These are phyloP conservation scores for Kradibia gibbosae DNA, from an alignment of 1,140 invertebrate genomes.

Conservation along the genomic window DNA sequence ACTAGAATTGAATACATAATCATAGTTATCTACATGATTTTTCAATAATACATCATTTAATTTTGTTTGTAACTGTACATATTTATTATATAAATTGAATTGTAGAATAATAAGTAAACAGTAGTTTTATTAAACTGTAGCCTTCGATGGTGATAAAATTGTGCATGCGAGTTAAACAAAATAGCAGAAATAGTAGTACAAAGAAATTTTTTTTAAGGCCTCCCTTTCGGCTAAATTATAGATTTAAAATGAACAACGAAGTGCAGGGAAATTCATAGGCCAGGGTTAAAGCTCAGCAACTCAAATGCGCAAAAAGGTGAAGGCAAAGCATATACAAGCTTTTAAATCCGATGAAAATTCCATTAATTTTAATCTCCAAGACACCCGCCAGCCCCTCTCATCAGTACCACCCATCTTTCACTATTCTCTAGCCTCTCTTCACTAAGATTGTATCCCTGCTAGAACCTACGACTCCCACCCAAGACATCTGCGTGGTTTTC, in stretches of 20 bases:
- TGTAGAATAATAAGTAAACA: too few relatives aligned
- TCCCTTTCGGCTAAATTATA: neutral
- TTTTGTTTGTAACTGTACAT: too few relatives aligned
- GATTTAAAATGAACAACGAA: slow-evolving; percentile 2
- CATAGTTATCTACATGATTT: too few relatives aligned
- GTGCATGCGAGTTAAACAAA: neutral
- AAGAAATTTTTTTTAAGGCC: neutral
- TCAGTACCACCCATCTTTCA: slow-evolving; percentile 1
- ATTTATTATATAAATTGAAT: too few relatives aligned
- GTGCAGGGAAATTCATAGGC: neutral
- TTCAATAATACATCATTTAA: too few relatives aligned
- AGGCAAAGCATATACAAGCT: slow-evolving; percentile 40
- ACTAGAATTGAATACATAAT: too few relatives aligned
- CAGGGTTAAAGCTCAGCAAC: neutral
- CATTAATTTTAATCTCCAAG: slow-evolving; percentile 54
- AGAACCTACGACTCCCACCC: neutral
- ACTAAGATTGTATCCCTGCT: neutral
- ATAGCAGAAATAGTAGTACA: neutral
- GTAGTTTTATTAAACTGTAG: too few relatives aligned
- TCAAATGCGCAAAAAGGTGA: neutral
- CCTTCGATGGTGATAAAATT: neutral
- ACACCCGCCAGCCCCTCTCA: neutral
- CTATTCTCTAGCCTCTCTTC: neutral
- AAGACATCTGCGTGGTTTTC: slow-evolving; percentile 12
- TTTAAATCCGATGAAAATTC: slow-evolving; percentile 53